Conservation (phyloP, 2,888 invertebrate genomes). For the Stenchaetothrips biformis region DNA sequence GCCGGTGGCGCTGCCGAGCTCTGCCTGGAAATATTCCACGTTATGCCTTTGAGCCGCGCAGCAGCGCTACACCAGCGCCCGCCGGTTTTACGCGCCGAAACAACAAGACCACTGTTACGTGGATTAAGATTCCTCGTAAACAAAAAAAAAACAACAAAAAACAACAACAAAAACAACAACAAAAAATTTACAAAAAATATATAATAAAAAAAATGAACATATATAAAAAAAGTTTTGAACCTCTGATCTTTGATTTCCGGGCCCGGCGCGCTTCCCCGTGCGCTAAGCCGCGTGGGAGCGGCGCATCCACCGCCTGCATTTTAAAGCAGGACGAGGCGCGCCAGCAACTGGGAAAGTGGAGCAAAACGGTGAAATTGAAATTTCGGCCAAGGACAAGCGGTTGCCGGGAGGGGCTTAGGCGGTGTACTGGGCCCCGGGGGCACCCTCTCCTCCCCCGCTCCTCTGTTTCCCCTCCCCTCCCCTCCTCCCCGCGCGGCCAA, state of each 20-base stretch:
- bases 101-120: no score
- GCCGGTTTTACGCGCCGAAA: no score
- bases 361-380: conserved; percentile 3
- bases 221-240: not conserved
- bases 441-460: not conserved
- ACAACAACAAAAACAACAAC: no score
- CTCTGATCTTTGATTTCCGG: not conserved
- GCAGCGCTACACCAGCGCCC: no score
- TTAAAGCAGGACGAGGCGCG: not conserved
- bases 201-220: no score
- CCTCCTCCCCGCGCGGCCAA: not conserved
- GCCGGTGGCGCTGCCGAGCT: not conserved
- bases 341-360: not conserved
- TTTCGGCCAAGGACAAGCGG: not conserved
- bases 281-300: no score
- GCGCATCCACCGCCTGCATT: not conserved
- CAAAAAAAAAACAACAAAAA: no score
- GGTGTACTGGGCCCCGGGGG: not conserved
- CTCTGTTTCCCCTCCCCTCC: not conserved
- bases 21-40: no score
- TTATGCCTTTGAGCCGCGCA: no score
- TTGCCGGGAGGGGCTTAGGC: not conserved
- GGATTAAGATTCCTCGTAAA: no score
- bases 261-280: not conserved
- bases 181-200: no score